These are phyloP conservation scores for Dorcus parallelipipedus DNA, from an alignment of 2,888 invertebrate species.

Conservation along the genomic window DNA sequence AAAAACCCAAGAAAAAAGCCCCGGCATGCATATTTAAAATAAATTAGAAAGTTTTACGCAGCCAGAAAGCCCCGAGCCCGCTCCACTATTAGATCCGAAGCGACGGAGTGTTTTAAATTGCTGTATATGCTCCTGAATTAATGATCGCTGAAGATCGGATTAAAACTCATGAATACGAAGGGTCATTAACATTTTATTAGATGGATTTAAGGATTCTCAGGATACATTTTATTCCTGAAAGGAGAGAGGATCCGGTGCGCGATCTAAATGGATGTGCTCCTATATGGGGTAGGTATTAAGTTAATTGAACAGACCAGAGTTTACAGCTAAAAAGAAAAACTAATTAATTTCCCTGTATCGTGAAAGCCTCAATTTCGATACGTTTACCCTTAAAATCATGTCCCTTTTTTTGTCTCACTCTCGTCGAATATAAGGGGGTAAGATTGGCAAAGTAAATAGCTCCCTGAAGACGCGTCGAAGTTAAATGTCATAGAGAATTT, in stretches of 20 bases:
- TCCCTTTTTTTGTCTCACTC: constrained; percentile 26
- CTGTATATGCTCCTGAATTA: constrained; percentile 32
- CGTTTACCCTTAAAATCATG: constrained; percentile 43
- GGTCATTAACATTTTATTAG: constrained; percentile 36
- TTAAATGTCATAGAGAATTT: constrained; percentile 45
- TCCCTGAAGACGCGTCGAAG: constrained; percentile 46
- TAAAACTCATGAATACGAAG: constrained; percentile 34
- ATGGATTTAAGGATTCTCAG: constrained; percentile 34
- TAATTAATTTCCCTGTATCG: too few species aligned
- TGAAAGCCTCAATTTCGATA: constrained; percentile 36
- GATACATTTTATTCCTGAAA: constrained; percentile 13
- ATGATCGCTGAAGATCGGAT: constrained; percentile 32
- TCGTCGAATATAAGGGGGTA: constrained; percentile 26
- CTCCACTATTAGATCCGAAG: constrained; percentile 19
- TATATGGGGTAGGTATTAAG: constrained; percentile 4
- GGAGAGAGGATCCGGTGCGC: constrained; percentile 6
- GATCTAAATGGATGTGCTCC: not conserved
- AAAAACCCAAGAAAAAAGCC: constrained; percentile 29
- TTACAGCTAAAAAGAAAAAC: too few species aligned
- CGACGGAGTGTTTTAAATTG: constrained; percentile 24
- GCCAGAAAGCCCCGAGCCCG: constrained; percentile 26
- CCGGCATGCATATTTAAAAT: constrained; percentile 25
- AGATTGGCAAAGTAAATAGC: constrained; percentile 47
- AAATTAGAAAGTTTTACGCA: constrained; percentile 29
- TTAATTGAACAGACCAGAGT: constrained; percentile 4